Evolutionary conservation across 2,888 invertebrate genomes (phyloP).

Genomic region (Helleia helle): DNA sequence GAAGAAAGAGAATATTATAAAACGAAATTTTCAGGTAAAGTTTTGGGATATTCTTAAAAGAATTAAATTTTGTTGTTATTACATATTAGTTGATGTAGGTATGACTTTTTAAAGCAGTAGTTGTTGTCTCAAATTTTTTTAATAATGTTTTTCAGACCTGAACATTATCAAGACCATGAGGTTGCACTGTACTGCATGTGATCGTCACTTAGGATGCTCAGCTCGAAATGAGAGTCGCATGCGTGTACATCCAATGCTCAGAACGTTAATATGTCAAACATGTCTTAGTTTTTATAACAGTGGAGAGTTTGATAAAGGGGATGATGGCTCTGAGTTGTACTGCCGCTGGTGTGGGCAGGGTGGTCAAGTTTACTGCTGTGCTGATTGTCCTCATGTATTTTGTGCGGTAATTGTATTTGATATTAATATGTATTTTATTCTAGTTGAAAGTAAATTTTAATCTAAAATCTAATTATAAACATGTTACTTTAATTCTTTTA

Average conservation of each 20-base stretch:
- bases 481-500: no score
- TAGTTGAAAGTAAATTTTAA: no score
- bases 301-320: slow-evolving; percentile 87
- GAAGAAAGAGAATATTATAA: slow-evolving; percentile 69
- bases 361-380: slow-evolving; percentile 85
- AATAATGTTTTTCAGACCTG: slow-evolving; percentile 64
- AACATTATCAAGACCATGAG: slow-evolving; percentile 72
- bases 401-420: slow-evolving; percentile 77
- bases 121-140: no score
- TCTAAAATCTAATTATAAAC: no score
- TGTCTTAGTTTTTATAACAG: slow-evolving; percentile 86
- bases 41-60: neutral
- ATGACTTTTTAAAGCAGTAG: no score
- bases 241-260: slow-evolving; percentile 81
- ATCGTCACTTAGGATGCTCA: slow-evolving; percentile 82
- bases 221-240: slow-evolving; percentile 76
- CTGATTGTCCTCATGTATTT: slow-evolving; percentile 82
- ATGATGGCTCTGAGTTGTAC: slow-evolving; percentile 87
- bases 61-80: no score
- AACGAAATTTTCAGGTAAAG: slow-evolving; percentile 57
- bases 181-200: slow-evolving; percentile 84
- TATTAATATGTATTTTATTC: no score
- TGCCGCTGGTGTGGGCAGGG: slow-evolving; percentile 90
- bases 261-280: slow-evolving; percentile 80
- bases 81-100: no score